Evolutionary conservation across 2,113 vertebrate genomes (phyloP), one percentile per base, ranked within the genome.

Genomic region (Brachyhypopomus gauderio): DNA sequence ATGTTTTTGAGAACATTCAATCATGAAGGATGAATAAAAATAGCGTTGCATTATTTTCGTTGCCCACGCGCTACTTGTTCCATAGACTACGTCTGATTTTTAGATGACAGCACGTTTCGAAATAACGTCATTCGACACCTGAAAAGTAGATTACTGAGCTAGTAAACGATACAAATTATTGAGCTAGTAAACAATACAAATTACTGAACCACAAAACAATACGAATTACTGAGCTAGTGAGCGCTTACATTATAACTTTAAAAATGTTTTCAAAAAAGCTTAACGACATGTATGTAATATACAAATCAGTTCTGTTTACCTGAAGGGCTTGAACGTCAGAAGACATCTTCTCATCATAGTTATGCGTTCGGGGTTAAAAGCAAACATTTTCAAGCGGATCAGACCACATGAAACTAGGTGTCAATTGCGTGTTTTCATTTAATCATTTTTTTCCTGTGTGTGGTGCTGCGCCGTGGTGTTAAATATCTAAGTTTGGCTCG

Each of bases 261-360:
- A 12, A 52, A 58, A 30, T 41, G 56, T 3, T 45, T 62, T 72
- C 5, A 5, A 16, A 38, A 38, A 66, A 17, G 5, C 56, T 52
- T 52, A 14, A 11, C 8, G 45, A 14, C 2, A 52, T 14, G 12
- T 52, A 52, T 41, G 9, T 3, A 41, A 11, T 0, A 56, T 69
- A 70, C 12, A 17, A 73, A 69, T 20, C 25, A 34, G 2, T 36
- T 20, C 25, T 8, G 22, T 90, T 96, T 94, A 99, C 97, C 97
- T 96, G 93, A 99, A 99, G 67, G 96, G 97, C 93, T 95, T 97
- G 94, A 97, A 92, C 93, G 96, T 97, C 93, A 97, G 94, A 85
- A 97, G 95, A 90, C 96, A 97, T 96, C 97, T 96, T 88, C 97
- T 96, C 92, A 96, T 90, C 96, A 97, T 96, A 92, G 93, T 97